Evolutionary conservation across 2,888 invertebrate genomes (phyloP), one percentile per base, ranked within the genome.

Genomic region (Dryococelus australis): DNA sequence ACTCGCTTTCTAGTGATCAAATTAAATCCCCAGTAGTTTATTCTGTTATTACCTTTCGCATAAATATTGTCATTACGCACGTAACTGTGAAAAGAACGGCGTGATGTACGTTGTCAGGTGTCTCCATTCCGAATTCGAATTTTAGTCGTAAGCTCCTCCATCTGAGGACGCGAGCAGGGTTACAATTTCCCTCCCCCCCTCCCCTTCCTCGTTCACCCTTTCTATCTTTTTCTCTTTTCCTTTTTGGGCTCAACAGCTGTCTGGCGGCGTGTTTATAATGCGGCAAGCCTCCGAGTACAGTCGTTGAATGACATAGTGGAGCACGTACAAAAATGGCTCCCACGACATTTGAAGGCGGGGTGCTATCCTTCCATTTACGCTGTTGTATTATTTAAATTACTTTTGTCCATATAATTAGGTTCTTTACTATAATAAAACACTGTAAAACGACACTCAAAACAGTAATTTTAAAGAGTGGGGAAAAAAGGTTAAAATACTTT

Each of bases 21-120:
- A 65, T 65, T 65, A 65, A 65, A 65, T 65, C 65, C 65, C 16
- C 65, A n/a, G 24, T 65, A 65, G 65, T 65, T 65, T 65, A 65
- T 65, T 24, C 65, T 65, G n/a, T 24, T 65, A 65, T n/a, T 8
- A 24, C 65, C n/a, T 24, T 65, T 65, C 65, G 65, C 65, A 65
- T 65, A 65, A 65, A 65, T 65, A 65, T 16, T 20, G 65, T 65
- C 65, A 24, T 65, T 65, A 65, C 65, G 65, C 16, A n/a, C 65
- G 24, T 65, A 65, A 65, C 6, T 16, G 65, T 65, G 65, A 65
- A 65, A 65, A 65, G 65, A 0, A 65, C 13, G 8, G 65, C 65
- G 16, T 65, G n/a, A 65, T 2, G 20, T 65, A 65, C 24, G 65
- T n/a, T 65, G 47, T 65, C 65, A 65, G 65, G 65, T 5, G 65